Conservation (phyloP, 2,888 invertebrate genomes). For the Bellardia bayeri region DNA sequence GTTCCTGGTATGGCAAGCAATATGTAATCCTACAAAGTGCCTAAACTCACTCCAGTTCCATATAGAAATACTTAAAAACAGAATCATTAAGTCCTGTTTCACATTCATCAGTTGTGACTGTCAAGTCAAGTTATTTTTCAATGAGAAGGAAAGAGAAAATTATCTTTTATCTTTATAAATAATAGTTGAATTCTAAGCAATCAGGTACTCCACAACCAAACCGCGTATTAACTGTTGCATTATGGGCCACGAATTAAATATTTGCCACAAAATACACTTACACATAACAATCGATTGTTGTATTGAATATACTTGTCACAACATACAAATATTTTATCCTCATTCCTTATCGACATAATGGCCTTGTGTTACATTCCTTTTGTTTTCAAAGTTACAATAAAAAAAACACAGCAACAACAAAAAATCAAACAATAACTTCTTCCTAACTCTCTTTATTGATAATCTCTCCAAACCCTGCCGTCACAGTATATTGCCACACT, state of each 20-base stretch:
- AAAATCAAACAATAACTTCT: conserved; percentile 49
- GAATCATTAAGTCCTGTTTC: too few relatives aligned
- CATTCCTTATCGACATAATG: conserved; percentile 18
- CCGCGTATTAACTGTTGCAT: conserved; percentile 27
- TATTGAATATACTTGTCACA: conserved; percentile 50
- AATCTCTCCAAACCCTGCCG: conserved; percentile 54
- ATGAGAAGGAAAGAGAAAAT: too few relatives aligned
- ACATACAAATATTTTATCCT: conserved; percentile 24
- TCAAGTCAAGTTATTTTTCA: too few relatives aligned
- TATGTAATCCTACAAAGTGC: too few relatives aligned
- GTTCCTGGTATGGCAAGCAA: too few relatives aligned
- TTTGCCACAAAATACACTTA: conserved; percentile 62
- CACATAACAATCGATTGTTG: conserved; percentile 4
- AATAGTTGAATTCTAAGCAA: too few relatives aligned
- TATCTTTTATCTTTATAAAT: too few relatives aligned
- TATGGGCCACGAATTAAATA: conserved; percentile 74
- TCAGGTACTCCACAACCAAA: neutral
- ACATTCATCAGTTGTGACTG: too few relatives aligned
- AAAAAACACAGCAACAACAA: conserved; percentile 11
- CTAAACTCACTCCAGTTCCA: too few relatives aligned
- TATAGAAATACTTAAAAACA: too few relatives aligned
- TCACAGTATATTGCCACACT: conserved; percentile 42
- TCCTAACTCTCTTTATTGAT: conserved; percentile 59
- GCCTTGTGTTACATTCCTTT: conserved; percentile 46
- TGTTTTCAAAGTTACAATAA: conserved; percentile 18